Conservation (phyloP, 2,888 invertebrate genomes). For the Fissipunctia ypsillon region DNA sequence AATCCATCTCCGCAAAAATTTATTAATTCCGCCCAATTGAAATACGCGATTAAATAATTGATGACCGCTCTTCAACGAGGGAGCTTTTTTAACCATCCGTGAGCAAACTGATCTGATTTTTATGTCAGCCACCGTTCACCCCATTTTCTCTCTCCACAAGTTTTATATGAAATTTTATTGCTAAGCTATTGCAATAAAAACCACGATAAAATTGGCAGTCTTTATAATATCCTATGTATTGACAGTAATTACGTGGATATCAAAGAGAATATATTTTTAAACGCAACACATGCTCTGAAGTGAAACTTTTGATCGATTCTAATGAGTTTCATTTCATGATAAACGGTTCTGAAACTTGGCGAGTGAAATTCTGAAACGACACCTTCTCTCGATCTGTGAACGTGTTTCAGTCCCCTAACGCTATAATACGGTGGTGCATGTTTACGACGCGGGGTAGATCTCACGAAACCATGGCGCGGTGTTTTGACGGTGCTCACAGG, state of each 20-base stretch:
- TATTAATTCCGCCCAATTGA: slow-evolving; percentile 40
- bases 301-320: slow-evolving; percentile 51
- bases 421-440: slow-evolving; percentile 58
- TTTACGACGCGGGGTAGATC: slow-evolving; percentile 65
- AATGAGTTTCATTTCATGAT: slow-evolving; percentile 47
- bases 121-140: slow-evolving; percentile 35
- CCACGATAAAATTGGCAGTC: slow-evolving; percentile 2
- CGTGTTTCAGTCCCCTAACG: slow-evolving; percentile 42
- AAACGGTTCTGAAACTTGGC: slow-evolving; percentile 46
- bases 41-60: slow-evolving; percentile 40
- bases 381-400: slow-evolving; percentile 43
- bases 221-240: slow-evolving; percentile 37
- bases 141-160: slow-evolving; percentile 28
- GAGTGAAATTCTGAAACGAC: slow-evolving; percentile 30
- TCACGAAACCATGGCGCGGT: slow-evolving; percentile 81
- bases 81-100: slow-evolving; percentile 27
- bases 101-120: slow-evolving; percentile 52
- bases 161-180: slow-evolving; percentile 38
- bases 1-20: slow-evolving; percentile 8
- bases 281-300: slow-evolving; percentile 35
- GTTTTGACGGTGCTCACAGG: slow-evolving; percentile 89
- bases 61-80: slow-evolving; percentile 19
- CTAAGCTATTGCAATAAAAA: slow-evolving; percentile 34
- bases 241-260: slow-evolving; percentile 35
- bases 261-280: slow-evolving; percentile 42